phyloP scores from a whole-genome alignment of 2,797 vertebrate genomes.

The Macrochelys suwanniensis region DNA sequence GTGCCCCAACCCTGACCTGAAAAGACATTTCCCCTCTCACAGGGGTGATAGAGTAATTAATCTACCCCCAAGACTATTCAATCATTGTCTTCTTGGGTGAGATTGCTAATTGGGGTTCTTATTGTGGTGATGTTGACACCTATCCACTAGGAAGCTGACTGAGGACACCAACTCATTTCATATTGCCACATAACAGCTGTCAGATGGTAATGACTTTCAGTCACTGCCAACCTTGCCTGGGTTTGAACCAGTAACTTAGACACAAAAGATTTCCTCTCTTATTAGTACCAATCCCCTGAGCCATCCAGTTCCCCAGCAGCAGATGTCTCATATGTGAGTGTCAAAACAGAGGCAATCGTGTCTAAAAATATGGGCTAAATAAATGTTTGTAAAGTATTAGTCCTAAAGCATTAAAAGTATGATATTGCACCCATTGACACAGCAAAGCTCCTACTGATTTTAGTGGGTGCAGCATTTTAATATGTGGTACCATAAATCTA shows the following conservation, averaged over 20 bases:
- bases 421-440: neutral
- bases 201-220: slow-evolving; percentile 20
- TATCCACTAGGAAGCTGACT: slow-evolving; percentile 46
- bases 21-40: neutral
- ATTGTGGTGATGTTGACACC: slow-evolving; percentile 22
- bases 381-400: neutral
- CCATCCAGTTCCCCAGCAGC: neutral
- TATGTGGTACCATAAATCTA: neutral
- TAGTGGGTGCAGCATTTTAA: neutral
- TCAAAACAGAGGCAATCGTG: neutral
- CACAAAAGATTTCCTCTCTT: neutral
- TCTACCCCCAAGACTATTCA: neutral
- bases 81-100: neutral
- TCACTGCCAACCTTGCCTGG: neutral
- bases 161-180: neutral
- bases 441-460: neutral
- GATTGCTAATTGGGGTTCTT: slow-evolving; percentile 40
- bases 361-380: neutral
- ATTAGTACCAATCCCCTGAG: neutral
- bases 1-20: neutral
- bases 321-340: slow-evolving; percentile 9
- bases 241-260: slow-evolving; percentile 34
- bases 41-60: neutral
- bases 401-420: neutral
- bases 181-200: slow-evolving; percentile 55